Evolutionary conservation across 2,888 invertebrate species (phyloP).

Genomic region (Rosalia funebris): DNA sequence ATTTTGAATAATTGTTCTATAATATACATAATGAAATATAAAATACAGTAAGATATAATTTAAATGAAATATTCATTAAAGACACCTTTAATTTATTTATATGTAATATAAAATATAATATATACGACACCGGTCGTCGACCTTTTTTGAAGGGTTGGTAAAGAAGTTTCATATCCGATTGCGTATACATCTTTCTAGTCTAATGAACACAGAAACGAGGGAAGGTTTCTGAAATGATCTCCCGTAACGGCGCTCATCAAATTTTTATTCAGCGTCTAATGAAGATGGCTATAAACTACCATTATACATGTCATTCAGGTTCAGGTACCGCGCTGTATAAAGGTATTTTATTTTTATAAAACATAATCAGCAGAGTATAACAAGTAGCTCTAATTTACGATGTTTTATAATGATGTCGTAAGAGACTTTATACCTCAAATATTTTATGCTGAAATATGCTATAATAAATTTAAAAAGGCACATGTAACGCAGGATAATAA

Average conservation of each 20-base stretch:
- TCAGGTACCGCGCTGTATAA: slow-evolving; percentile 10
- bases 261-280: slow-evolving; percentile 5
- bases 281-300: slow-evolving; percentile 2
- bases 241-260: neutral
- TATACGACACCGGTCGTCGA: no score
- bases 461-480: no score
- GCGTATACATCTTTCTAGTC: neutral
- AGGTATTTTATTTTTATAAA: slow-evolving; percentile 2
- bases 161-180: no score
- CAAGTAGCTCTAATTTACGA: slow-evolving; percentile 15
- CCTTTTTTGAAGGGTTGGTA: no score
- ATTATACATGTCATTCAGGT: slow-evolving; percentile 3
- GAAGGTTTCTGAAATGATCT: neutral
- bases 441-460: slow-evolving; percentile 6
- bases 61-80: no score
- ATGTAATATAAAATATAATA: no score
- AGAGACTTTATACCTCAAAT: slow-evolving; percentile 7
- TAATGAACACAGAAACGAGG: neutral
- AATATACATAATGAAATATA: no score
- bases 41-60: no score
- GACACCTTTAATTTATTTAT: no score
- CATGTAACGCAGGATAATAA: no score
- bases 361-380: slow-evolving; percentile 9
- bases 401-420: slow-evolving; percentile 8
- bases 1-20: no score